Evolutionary conservation across 2,888 invertebrate genomes (phyloP).

Genomic region (Pammene aurita): DNA sequence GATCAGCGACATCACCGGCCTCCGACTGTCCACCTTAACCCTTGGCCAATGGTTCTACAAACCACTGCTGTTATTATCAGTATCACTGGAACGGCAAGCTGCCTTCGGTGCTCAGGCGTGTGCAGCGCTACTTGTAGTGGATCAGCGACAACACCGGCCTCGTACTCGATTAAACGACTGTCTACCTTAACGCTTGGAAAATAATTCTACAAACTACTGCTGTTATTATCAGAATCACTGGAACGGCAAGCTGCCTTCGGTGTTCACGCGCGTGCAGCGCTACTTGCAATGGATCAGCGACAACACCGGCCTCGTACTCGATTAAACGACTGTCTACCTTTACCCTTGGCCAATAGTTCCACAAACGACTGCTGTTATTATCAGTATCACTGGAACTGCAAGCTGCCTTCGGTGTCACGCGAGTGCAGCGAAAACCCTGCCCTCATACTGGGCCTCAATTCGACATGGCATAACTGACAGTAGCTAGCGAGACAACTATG

Average conservation of each 20-base stretch:
- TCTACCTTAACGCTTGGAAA: too few relatives aligned
- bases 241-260: slow-evolving; percentile 67
- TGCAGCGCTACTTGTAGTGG: slow-evolving; percentile 68
- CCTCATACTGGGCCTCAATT: too few relatives aligned
- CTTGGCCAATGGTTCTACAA: too few relatives aligned
- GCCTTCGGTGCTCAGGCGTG: slow-evolving; percentile 74
- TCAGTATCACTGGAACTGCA: slow-evolving; percentile 69
- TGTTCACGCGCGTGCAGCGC: slow-evolving; percentile 71
- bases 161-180: slow-evolving; percentile 48
- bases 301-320: slow-evolving; percentile 62
- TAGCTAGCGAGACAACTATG: too few relatives aligned
- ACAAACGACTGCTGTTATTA: too few relatives aligned
- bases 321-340: slow-evolving; percentile 43
- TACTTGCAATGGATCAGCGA: slow-evolving; percentile 70
- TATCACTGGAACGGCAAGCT: slow-evolving; percentile 65
- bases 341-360: too few relatives aligned
- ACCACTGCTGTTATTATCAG: too few relatives aligned
- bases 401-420: slow-evolving; percentile 69
- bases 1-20: slow-evolving; percentile 70
- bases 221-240: too few relatives aligned
- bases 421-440: slow-evolving; percentile 71
- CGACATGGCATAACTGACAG: too few relatives aligned
- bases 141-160: slow-evolving; percentile 70
- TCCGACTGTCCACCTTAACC: slow-evolving; percentile 38
- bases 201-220: too few relatives aligned